These are phyloP conservation scores for Microtus richardsoni DNA, from an alignment of 2,113 vertebrate genomes.

Conservation along the genomic window DNA sequence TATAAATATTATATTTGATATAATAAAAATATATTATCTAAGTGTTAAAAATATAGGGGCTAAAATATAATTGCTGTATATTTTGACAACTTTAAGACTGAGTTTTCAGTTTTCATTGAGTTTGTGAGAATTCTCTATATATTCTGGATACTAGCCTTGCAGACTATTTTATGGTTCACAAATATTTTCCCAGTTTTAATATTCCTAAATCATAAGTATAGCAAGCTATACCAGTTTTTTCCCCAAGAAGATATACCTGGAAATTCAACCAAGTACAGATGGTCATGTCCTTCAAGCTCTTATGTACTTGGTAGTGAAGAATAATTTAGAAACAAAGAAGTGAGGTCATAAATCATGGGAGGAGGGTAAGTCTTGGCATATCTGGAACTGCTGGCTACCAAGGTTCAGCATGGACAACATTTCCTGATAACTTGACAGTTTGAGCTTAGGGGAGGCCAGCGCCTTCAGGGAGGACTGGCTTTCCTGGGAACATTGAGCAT, in stretches of 20 bases:
- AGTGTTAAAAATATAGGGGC: background rate
- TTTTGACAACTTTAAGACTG: background rate
- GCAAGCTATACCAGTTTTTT: background rate
- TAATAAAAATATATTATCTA: too few relatives aligned
- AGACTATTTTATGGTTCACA: background rate
- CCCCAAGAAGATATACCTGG: background rate
- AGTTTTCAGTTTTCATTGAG: background rate
- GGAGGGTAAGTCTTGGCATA: background rate
- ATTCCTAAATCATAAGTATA: background rate
- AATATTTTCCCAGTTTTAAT: background rate
- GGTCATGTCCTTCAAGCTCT: background rate
- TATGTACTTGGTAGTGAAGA: background rate
- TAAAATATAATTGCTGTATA: background rate
- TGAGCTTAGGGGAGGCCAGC: background rate
- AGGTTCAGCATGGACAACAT: background rate
- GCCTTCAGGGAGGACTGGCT: background rate
- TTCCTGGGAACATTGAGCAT: background rate
- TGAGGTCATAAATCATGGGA: background rate
- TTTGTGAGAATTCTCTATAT: background rate
- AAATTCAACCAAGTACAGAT: background rate
- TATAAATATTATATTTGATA: too few relatives aligned
- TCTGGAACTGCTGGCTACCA: background rate
- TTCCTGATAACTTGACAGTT: background rate
- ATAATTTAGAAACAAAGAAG: background rate
- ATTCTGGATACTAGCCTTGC: background rate